Evolutionary conservation across 2,888 invertebrate genomes (phyloP).

Genomic region (Hetaerina titia): DNA sequence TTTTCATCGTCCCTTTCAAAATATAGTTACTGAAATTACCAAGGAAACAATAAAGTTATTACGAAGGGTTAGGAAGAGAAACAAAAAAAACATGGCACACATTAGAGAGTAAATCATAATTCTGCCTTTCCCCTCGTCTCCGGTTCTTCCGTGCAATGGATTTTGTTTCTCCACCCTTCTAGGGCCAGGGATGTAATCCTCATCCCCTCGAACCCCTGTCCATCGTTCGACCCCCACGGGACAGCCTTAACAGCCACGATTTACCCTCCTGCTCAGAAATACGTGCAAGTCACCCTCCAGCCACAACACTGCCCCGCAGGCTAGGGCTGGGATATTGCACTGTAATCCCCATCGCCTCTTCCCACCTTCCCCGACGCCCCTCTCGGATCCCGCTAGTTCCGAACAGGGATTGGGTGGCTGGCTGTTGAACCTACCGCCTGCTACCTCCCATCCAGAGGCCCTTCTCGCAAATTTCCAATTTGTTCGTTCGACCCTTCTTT

Average conservation of each 20-base stretch:
- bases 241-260: slow-evolving; percentile 8
- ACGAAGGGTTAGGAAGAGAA: neutral
- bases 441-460: neutral
- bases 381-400: neutral
- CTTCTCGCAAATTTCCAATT: slow-evolving; percentile 31
- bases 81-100: neutral
- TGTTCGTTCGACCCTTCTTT: neutral
- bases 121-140: neutral
- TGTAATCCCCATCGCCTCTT: neutral
- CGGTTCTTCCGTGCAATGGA: neutral
- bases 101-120: slow-evolving; percentile 1
- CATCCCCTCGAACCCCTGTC: neutral
- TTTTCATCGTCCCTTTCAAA: neutral
- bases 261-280: neutral
- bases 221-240: slow-evolving; percentile 21
- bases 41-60: neutral
- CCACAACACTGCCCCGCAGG: neutral
- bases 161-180: neutral
- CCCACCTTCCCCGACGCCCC: neutral
- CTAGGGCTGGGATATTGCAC: neutral
- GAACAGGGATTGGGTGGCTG: neutral
- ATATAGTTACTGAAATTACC: neutral
- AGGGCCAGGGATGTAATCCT: neutral
- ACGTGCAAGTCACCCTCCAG: neutral
- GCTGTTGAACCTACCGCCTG: neutral